These are phyloP conservation scores for Agrochola lychnidis DNA, from an alignment of 2,888 invertebrate species.

Conservation along the genomic window DNA sequence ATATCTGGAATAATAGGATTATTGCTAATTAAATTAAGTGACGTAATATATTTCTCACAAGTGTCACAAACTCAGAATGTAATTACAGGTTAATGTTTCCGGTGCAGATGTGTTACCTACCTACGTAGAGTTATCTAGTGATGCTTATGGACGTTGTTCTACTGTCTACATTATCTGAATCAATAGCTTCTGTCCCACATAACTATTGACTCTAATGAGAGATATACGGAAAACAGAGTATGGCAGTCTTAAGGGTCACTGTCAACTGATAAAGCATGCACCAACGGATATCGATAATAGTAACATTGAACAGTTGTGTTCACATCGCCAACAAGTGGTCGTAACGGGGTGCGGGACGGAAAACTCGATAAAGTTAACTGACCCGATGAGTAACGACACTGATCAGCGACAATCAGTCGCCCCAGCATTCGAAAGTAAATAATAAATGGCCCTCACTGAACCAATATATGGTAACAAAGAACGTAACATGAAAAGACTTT, in stretches of 20 bases:
- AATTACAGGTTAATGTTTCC: conserved; percentile 44
- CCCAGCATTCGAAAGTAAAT: conserved; percentile 72
- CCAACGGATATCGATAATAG: conserved; percentile 60
- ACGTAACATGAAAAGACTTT: conserved; percentile 52
- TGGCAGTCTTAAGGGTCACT: conserved; percentile 52
- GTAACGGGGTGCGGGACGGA: conserved; percentile 63
- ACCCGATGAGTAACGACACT: conserved; percentile 77
- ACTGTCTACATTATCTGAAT: conserved; percentile 4
- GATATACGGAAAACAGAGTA: conserved; percentile 33
- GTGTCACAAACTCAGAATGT: conserved; percentile 8
- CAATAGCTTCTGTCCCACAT: conserved; percentile 4
- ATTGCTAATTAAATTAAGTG: conserved; percentile 31
- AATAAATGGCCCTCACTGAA: conserved; percentile 72
- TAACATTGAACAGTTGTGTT: conserved; percentile 61
- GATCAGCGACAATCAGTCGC: conserved; percentile 77
- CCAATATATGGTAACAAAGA: conserved; percentile 66
- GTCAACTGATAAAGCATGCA: conserved; percentile 42
- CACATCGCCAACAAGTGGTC: conserved; percentile 55
- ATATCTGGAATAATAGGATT: conserved; percentile 91
- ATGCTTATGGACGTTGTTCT: neutral
- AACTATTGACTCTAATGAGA: conserved; percentile 33
- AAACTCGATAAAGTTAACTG: conserved; percentile 80
- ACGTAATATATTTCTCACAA: conserved; percentile 29
- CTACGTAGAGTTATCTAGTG: neutral
- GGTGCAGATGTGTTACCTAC: conserved; percentile 32